A percentile compares a stretch with the other conserved stretches of the same genome.
These are phyloP conservation scores for Scaptomyza montana DNA, from an alignment of 1,140 invertebrate genomes.

Conservation along the genomic window DNA sequence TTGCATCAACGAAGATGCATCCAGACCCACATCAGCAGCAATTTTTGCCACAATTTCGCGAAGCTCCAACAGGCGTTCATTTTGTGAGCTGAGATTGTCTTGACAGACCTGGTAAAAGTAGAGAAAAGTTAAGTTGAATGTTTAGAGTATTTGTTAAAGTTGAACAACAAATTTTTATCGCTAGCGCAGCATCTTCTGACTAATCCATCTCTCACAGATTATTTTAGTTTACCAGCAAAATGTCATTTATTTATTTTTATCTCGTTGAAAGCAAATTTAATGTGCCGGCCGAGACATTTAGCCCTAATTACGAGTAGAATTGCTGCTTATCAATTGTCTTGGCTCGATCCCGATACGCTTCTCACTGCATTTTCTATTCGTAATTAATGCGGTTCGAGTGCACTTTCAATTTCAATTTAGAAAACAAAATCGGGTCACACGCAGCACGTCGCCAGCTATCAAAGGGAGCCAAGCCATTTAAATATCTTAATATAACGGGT, in stretches of 20 bases:
- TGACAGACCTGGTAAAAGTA: slow-evolving; percentile 87
- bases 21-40: slow-evolving; percentile 90
- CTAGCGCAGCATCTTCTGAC: background rate
- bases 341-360: slow-evolving; percentile 1
- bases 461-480: background rate
- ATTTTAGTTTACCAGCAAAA: slow-evolving; percentile 48
- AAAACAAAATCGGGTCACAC: slow-evolving; percentile 59
- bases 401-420: slow-evolving; percentile 71
- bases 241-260: slow-evolving; percentile 63
- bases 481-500: background rate
- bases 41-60: slow-evolving; percentile 90
- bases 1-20: slow-evolving; percentile 87
- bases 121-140: background rate
- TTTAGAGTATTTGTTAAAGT: background rate
- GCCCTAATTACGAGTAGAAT: slow-evolving; percentile 1
- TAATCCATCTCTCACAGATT: slow-evolving; percentile 20
- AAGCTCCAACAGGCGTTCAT: slow-evolving; percentile 88
- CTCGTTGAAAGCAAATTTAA: slow-evolving; percentile 38
- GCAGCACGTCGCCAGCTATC: background rate
- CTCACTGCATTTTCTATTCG: slow-evolving; percentile 50
- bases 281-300: slow-evolving; percentile 38
- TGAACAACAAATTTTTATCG: background rate
- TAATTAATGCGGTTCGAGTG: slow-evolving; percentile 50
- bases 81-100: slow-evolving; percentile 89
- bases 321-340: slow-evolving; percentile 59